Evolutionary conservation across 1,140 invertebrate species (phyloP), one percentile per base, ranked within the genome.

Genomic region (Samia ricini): DNA sequence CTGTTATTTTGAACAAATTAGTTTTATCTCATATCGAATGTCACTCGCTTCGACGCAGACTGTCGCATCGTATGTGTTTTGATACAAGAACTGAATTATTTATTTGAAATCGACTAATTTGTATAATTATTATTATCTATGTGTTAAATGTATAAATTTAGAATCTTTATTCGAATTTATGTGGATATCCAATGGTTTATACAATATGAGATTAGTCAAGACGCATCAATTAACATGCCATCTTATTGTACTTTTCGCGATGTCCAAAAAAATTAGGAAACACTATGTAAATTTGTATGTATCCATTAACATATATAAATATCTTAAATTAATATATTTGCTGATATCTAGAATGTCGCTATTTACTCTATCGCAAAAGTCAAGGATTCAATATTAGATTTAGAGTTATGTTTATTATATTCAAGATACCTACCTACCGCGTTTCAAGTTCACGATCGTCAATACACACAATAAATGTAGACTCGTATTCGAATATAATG

Each of bases 11-110:
- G 26, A 19, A 18, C 24, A 58, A 66, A 66, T 66, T 62, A 61
- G 64, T 18, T 58, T 42, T 23, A 62, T 58, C 60, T 29, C 24
- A 66, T 66, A 66, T 58, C 58, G 52, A 57, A 60, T 24, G 7
- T 24, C 54, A 22, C 12, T 18, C 22, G 7, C 15, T 8, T 24
- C 15, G 23, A n/a, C 54, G 18, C 23, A 3, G 36, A 51, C 52
- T 24, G 36, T 60, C 23, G 60, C 52, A 60, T 51, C 12, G 56
- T 50, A 51, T 59, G 52, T 57, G 29, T 63, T 68, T 54, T 12
- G 49, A 49, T 26, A 57, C 62, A 65, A 61, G 59, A 56, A 51
- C 24, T 65, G 48, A 58, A 65, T 65, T 61, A 65, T 65, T 65
- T 51, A 63, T 49, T 60, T 51, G 19, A 23, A 52, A 26, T 8